Percentiles rank a stretch among this genome's conserved stretches.
Conservation (phyloP, 2,888 invertebrate genomes). For the Conus canariensis region DNA sequence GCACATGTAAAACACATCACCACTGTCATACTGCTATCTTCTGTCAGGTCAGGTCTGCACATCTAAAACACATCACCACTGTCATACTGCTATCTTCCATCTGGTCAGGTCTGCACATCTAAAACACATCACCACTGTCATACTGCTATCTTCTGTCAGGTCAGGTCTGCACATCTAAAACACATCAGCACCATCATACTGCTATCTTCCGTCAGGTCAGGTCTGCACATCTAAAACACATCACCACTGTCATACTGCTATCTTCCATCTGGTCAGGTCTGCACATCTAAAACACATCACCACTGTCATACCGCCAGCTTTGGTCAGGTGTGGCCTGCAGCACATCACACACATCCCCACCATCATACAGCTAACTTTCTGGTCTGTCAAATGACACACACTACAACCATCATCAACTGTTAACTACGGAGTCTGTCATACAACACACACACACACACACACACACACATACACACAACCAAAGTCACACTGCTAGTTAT, state of each 20-base stretch:
- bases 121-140: no score
- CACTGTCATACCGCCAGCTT: neutral
- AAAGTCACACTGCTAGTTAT: constrained; percentile 46
- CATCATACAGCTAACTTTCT: neutral
- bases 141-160: no score
- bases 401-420: no score
- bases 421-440: neutral
- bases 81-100: no score
- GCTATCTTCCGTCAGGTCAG: constrained; percentile 45
- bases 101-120: no score
- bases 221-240: constrained; percentile 46
- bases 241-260: neutral
- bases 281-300: neutral
- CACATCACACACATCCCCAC: neutral
- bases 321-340: neutral
- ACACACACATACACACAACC: no score
- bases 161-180: no score
- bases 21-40: neutral
- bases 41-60: no score
- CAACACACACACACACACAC: no score
- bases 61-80: no score
- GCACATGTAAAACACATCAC: neutral
- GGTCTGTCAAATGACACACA: no score
- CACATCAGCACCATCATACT: constrained; percentile 36
- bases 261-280: neutral